Percentiles rank a stretch among this genome's conserved stretches.
phyloP scores from a whole-genome alignment of 2,113 vertebrate genomes.

The Galeopterus variegatus region DNA sequence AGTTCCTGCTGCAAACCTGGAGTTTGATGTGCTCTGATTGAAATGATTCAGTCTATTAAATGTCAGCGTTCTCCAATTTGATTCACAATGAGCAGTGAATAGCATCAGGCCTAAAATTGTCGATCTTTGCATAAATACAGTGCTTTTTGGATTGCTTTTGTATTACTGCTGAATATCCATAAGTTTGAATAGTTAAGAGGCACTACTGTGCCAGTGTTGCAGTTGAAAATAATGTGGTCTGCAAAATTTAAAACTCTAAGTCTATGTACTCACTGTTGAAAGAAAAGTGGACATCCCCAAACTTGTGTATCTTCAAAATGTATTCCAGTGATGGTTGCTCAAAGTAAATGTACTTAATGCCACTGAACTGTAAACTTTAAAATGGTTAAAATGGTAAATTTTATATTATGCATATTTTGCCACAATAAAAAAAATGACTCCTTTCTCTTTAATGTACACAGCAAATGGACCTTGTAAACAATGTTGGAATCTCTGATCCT shows the following conservation, averaged over 20 bases:
- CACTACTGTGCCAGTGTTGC: not conserved
- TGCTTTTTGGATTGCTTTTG: constrained; percentile 45
- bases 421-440: not conserved
- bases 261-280: constrained; percentile 8
- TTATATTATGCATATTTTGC: not conserved
- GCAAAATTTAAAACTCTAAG: constrained; percentile 13
- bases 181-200: constrained; percentile 17
- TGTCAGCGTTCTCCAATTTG: constrained; percentile 38
- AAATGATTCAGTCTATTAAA: constrained; percentile 36
- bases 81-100: constrained; percentile 16
- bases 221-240: constrained; percentile 17
- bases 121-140: constrained; percentile 38
- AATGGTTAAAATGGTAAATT: constrained; percentile 13
- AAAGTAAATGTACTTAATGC: not conserved
- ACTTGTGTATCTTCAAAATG: not conserved
- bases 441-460: not conserved
- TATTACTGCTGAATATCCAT: not conserved
- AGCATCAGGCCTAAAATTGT: constrained; percentile 1
- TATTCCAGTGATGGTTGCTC: not conserved
- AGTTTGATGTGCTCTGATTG: constrained; percentile 37
- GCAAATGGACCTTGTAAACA: not conserved
- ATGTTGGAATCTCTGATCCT: not conserved
- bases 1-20: not conserved
- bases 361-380: constrained; percentile 4
- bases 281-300: not conserved